Evolutionary conservation across 2,113 vertebrate species (phyloP), one percentile per base, ranked within the genome.

Genomic region (Oplegnathus fasciatus): DNA sequence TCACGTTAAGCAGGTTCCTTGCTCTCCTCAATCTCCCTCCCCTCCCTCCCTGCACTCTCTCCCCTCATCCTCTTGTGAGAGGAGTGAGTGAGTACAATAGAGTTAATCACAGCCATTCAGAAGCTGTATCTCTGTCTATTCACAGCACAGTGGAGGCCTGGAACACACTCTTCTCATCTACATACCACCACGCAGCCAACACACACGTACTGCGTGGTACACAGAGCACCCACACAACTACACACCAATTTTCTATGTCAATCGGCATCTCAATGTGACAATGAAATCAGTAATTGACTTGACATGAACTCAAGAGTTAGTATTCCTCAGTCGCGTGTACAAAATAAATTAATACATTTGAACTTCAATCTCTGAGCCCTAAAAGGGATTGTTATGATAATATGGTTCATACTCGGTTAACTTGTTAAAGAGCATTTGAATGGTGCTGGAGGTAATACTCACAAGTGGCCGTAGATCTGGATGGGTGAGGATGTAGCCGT

Each of bases 401-500:
- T 75, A 13, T 76, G 68, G 62, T 67, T 74, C 71, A 64, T 10
- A 69, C 50, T 66, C 14, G 5, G 60, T 84, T 75, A 64, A 75
- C 65, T 77, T 54, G 40, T 68, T 46, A 52, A 5, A 58, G 11
- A 80, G 54, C 1, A 44, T 40, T 24, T 48, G 32, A 82, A 62
- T 14, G 17, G 54, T 0, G 30, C 30, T 62, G 72, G 69, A 83
- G 61, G 50, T 72, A 71, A 58, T 89, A 94, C 94, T 99, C 97
- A 99, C 98, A 95, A 99, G 95, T 62, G 98, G 98, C 72, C 98
- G 96, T 57, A 99, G 96, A 90, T 99, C 98, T 67, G 98, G 98
- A 84, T 99, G 98, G 30, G 98, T 99, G 93, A 99, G 95, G 94
- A 99, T 98, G 89, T 99, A 99, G 86, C 98, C 98, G 20, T 99